Percentiles rank a stretch among this genome's conserved stretches.
These are phyloP conservation scores for Pterophyllum scalare DNA, from an alignment of 2,113 vertebrate species.

Conservation along the genomic window DNA sequence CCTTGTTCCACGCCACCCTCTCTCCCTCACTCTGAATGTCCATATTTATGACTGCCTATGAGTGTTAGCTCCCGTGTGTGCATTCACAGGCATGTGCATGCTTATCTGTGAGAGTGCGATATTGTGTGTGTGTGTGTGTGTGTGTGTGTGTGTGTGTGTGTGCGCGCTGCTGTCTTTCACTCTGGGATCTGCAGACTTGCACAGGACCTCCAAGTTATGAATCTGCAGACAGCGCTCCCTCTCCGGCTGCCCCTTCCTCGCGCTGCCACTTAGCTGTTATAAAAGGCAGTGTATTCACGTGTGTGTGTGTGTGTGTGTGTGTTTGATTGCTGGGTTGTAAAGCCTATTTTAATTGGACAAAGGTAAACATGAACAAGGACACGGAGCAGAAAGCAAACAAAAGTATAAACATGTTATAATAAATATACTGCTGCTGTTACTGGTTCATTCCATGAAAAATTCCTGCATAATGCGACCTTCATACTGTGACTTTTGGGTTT, in stretches of 20 bases:
- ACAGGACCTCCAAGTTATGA: slow-evolving; percentile 60
- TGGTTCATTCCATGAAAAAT: background rate
- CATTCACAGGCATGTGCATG: slow-evolving; percentile 12
- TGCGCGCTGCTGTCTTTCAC: slow-evolving; percentile 10
- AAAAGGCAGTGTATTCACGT: slow-evolving; percentile 14
- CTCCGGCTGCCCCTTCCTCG: slow-evolving; percentile 40
- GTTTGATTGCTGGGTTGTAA: background rate
- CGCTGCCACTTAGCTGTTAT: slow-evolving; percentile 31
- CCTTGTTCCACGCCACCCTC: slow-evolving; percentile 40
- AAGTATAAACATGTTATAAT: background rate
- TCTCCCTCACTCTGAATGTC: slow-evolving; percentile 1
- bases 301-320: background rate
- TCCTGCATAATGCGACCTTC: background rate
- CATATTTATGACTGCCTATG: slow-evolving; percentile 54
- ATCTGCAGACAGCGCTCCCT: slow-evolving; percentile 52
- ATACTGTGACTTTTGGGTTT: background rate
- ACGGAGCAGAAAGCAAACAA: background rate
- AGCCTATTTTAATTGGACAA: background rate
- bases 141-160: slow-evolving; percentile 2
- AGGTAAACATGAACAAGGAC: background rate
- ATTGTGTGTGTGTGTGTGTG: background rate
- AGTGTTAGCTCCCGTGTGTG: slow-evolving; percentile 23
- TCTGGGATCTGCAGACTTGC: slow-evolving; percentile 37
- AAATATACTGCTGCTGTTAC: background rate
- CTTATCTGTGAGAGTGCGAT: background rate